Evolutionary conservation across 2,888 invertebrate species (phyloP).

Genomic region (Catocala fraxini): DNA sequence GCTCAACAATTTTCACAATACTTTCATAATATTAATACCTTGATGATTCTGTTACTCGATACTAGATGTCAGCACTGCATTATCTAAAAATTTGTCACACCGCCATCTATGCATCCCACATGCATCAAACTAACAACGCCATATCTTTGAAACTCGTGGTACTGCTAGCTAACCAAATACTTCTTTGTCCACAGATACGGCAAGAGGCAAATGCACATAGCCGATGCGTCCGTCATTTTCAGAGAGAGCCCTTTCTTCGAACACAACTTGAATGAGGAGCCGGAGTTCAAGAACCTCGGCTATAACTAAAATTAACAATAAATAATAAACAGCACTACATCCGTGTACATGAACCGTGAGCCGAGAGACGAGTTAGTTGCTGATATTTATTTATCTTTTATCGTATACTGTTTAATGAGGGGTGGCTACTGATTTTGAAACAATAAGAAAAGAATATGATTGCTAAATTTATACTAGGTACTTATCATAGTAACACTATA

Average conservation of each 20-base stretch:
- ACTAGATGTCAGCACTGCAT: neutral
- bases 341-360: slow-evolving; percentile 23
- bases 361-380: neutral
- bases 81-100: neutral
- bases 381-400: neutral
- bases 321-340: slow-evolving; percentile 27
- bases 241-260: slow-evolving; percentile 78
- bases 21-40: too few species aligned
- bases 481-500: too few species aligned
- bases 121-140: slow-evolving; percentile 10
- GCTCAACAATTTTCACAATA: too few species aligned
- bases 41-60: too few species aligned
- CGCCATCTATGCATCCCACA: slow-evolving; percentile 7
- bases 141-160: slow-evolving; percentile 13
- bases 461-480: neutral
- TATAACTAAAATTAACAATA: slow-evolving; percentile 65
- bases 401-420: too few species aligned
- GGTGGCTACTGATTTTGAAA: too few species aligned
- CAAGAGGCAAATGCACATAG: slow-evolving; percentile 82
- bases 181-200: slow-evolving; percentile 74
- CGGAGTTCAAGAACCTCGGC: slow-evolving; percentile 72
- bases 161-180: neutral
- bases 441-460: neutral
- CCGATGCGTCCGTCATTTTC: slow-evolving; percentile 80
- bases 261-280: slow-evolving; percentile 67